Conservation (phyloP, 1,140 invertebrate genomes). For the Bombyx mori region ASM3026992v2 NC_085113.1:8213001-8213500, state of each 20-base stretch:
- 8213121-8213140: slow-evolving; percentile 26
- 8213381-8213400: slow-evolving; percentile 39
- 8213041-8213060: not conserved
- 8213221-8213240: slow-evolving; percentile 50
- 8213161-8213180: slow-evolving; percentile 54
- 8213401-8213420: slow-evolving; percentile 64
- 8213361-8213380: slow-evolving; percentile 58
- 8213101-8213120: slow-evolving; percentile 4
- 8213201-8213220: slow-evolving; percentile 47
- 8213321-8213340: slow-evolving; percentile 57
- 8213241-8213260: slow-evolving; percentile 45
- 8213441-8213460: slow-evolving; percentile 57
- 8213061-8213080: not conserved
- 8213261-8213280: slow-evolving; percentile 43
- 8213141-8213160: slow-evolving; percentile 46
- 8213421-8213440: slow-evolving; percentile 50
- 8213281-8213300: slow-evolving; percentile 60
- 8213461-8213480: slow-evolving; percentile 53
- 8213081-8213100: slow-evolving; percentile 3
- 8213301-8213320: slow-evolving; percentile 41
- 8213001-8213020: no score
- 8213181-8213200: slow-evolving; percentile 46
- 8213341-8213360: slow-evolving; percentile 62
- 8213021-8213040: no score
- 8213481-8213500: slow-evolving; percentile 45